Evolutionary conservation across 1,140 invertebrate species (phyloP).

Genomic region (Aphelenchoides avenae): DNA sequence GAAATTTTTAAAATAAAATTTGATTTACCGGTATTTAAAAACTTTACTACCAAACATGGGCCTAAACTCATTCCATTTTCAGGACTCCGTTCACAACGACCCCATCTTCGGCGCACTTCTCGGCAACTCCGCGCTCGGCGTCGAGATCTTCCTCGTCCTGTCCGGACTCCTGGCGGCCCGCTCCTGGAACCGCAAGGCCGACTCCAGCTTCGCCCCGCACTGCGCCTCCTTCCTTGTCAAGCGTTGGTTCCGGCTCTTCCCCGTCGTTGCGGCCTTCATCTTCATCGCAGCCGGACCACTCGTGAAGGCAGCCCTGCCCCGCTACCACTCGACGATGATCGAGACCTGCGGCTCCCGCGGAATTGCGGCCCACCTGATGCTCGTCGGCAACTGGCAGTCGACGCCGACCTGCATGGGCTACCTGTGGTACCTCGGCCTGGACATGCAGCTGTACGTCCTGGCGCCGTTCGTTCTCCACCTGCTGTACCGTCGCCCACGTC

Average conservation of each 20-base stretch:
- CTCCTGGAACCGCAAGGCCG: constrained; percentile 30
- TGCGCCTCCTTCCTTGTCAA: constrained; percentile 38
- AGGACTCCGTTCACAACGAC: constrained; percentile 47
- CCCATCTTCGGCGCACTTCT: constrained; percentile 53
- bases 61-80: constrained; percentile 16
- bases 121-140: constrained; percentile 55
- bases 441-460: constrained; percentile 54
- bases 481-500: constrained; percentile 22
- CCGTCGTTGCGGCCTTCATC: constrained; percentile 45
- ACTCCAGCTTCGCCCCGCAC: constrained; percentile 32
- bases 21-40: too few species aligned
- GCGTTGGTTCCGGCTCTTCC: constrained; percentile 39
- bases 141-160: constrained; percentile 56
- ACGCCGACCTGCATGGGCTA: constrained; percentile 58
- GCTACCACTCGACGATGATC: constrained; percentile 52
- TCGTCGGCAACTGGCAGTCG: constrained; percentile 45
- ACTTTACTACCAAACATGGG: background rate
- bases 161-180: constrained; percentile 51
- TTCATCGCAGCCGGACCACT: constrained; percentile 33
- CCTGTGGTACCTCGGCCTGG: constrained; percentile 55
- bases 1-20: too few species aligned
- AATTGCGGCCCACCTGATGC: constrained; percentile 45
- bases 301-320: constrained; percentile 16
- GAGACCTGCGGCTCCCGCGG: constrained; percentile 40
- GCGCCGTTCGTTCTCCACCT: constrained; percentile 50